Percentiles rank a stretch among this genome's conserved stretches.
Conservation (phyloP, 2,797 vertebrate genomes). For the Oreochromis mossambicus region DNA sequence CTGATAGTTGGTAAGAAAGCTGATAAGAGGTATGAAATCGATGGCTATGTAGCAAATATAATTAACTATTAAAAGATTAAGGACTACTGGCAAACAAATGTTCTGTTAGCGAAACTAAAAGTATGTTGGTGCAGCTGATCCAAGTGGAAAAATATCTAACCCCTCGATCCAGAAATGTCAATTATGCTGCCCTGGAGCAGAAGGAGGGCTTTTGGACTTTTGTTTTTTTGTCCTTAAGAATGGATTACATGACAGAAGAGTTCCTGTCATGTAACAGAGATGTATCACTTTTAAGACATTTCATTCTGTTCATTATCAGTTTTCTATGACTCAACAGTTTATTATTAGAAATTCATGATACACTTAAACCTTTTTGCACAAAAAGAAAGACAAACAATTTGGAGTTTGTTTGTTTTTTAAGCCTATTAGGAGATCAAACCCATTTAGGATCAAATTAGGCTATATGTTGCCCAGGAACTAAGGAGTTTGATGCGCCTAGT, state of each 20-base stretch:
- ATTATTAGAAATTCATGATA: not conserved
- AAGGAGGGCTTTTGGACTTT: not conserved
- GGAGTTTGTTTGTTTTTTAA: rapidly evolving
- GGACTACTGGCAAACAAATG: not conserved
- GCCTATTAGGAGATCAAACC: not conserved
- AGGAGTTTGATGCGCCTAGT: not conserved
- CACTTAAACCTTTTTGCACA: rapidly evolving
- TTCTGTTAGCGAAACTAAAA: not conserved
- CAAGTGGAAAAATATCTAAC: not conserved
- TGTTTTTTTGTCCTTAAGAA: not conserved
- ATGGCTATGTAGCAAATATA: not conserved
- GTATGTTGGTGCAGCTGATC: rapidly evolving
- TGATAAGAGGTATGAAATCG: not conserved
- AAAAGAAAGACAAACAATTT: not conserved
- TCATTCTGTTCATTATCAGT: not conserved
- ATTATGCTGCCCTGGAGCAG: not conserved
- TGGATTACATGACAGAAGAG: not conserved
- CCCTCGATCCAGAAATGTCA: not conserved
- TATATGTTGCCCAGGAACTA: not conserved
- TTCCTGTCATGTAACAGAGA: not conserved
- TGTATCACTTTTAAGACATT: not conserved
- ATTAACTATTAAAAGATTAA: not conserved
- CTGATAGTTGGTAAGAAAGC: not conserved
- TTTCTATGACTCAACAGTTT: not conserved
- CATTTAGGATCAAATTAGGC: not conserved